A percentile compares a stretch with the other conserved stretches of the same genome.
These are phyloP conservation scores for Aphodius granarius DNA, from an alignment of 2,888 invertebrate genomes.

Conservation along the genomic window DNA sequence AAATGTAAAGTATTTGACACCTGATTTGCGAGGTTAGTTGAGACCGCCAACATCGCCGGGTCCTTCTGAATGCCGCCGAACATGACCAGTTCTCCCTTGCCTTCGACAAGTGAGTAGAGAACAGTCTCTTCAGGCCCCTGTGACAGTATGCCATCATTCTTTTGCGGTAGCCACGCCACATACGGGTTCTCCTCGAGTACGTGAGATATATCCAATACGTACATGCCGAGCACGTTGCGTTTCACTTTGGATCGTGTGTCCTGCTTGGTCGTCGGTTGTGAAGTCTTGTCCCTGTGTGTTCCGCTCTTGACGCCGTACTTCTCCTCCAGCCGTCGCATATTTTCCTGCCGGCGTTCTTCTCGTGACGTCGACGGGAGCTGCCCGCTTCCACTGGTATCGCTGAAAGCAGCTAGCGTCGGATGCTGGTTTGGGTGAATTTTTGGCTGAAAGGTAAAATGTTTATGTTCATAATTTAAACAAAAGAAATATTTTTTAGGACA, in stretches of 20 bases:
- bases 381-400: slow-evolving; percentile 16
- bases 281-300: slow-evolving; percentile 41
- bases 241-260: slow-evolving; percentile 52
- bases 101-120: slow-evolving; percentile 85
- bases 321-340: slow-evolving; percentile 64
- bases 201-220: slow-evolving; percentile 81
- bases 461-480: too few relatives aligned
- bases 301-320: slow-evolving; percentile 31
- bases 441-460: background rate
- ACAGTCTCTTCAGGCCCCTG: slow-evolving; percentile 87
- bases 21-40: slow-evolving; percentile 61
- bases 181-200: slow-evolving; percentile 67
- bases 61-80: slow-evolving; percentile 95
- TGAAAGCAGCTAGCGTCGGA: slow-evolving; percentile 63
- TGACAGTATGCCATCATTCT: slow-evolving; percentile 56
- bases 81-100: slow-evolving; percentile 90
- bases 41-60: slow-evolving; percentile 57
- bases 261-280: slow-evolving; percentile 36
- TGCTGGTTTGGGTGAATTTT: slow-evolving; percentile 3
- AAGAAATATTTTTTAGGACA: too few relatives aligned
- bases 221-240: slow-evolving; percentile 73
- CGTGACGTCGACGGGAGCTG: slow-evolving; percentile 46
- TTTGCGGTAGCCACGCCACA: slow-evolving; percentile 70
- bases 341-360: slow-evolving; percentile 65
- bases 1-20: slow-evolving; percentile 80